These are phyloP conservation scores for Aphis craccivora DNA, from an alignment of 1,140 invertebrate genomes.

Conservation along the genomic window DNA sequence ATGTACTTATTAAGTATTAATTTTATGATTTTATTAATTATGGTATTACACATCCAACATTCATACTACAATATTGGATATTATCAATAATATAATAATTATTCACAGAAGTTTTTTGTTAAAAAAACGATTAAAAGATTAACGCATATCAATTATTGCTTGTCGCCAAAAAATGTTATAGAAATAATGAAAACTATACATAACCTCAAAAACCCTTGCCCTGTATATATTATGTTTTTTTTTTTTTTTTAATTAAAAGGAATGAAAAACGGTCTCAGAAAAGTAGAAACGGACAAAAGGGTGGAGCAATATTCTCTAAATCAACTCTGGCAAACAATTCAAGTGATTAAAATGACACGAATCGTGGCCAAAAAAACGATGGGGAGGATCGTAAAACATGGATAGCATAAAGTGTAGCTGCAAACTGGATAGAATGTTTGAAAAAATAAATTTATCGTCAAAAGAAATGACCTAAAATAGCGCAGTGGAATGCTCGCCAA, in stretches of 20 bases:
- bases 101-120: not conserved
- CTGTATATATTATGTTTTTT: not conserved
- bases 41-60: not conserved
- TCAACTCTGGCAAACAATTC: slow-evolving; percentile 28
- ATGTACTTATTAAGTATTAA: not conserved
- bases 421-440: not conserved
- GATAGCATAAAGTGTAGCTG: not conserved
- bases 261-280: slow-evolving; percentile 15
- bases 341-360: slow-evolving; percentile 46
- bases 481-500: not conserved
- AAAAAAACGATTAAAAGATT: not conserved
- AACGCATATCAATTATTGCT: not conserved
- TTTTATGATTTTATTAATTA: not conserved
- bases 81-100: not conserved
- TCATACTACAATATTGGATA: not conserved
- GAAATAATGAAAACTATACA: not conserved
- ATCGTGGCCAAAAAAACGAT: slow-evolving; percentile 4
- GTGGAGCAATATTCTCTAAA: slow-evolving; percentile 12
- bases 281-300: not conserved
- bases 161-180: not conserved
- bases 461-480: slow-evolving; percentile 27
- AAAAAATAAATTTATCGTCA: slow-evolving; percentile 37
- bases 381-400: slow-evolving; percentile 22
- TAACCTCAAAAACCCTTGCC: not conserved
- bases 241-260: slow-evolving; percentile 34